phyloP scores from a whole-genome alignment of 2,113 vertebrate genomes.

The Engraulis encrasicolus region DNA sequence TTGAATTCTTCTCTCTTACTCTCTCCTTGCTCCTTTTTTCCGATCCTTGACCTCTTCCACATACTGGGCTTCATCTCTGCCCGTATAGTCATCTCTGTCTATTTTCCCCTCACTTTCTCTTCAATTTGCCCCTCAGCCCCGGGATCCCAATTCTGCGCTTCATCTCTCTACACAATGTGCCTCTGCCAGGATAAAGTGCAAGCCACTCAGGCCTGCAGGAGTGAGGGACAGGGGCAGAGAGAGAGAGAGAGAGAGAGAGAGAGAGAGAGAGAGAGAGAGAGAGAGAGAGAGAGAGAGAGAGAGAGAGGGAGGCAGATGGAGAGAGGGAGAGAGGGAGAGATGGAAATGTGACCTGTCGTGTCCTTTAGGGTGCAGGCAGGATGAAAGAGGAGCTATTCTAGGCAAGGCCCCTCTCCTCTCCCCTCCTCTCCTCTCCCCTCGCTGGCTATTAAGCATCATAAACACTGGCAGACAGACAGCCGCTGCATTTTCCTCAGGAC shows the following conservation, averaged over 20 bases:
- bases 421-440: neutral
- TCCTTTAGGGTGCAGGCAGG: neutral
- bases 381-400: slow-evolving; percentile 1
- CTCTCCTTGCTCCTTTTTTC: neutral
- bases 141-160: neutral
- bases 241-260: too few species aligned
- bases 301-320: too few species aligned
- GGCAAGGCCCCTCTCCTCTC: neutral
- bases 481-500: neutral
- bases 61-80: too few species aligned
- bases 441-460: neutral
- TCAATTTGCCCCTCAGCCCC: neutral
- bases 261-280: too few species aligned
- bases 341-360: neutral
- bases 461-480: neutral
- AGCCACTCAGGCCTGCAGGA: too few species aligned
- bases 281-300: too few species aligned
- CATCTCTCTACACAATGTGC: neutral
- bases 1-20: neutral
- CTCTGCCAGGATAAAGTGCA: too few species aligned
- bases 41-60: too few species aligned
- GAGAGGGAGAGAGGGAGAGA: neutral
- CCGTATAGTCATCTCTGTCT: neutral
- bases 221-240: too few species aligned
- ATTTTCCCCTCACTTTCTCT: neutral